These are phyloP conservation scores for Pteria penguin DNA, from an alignment of 2,888 invertebrate species.

Conservation along the genomic window DNA sequence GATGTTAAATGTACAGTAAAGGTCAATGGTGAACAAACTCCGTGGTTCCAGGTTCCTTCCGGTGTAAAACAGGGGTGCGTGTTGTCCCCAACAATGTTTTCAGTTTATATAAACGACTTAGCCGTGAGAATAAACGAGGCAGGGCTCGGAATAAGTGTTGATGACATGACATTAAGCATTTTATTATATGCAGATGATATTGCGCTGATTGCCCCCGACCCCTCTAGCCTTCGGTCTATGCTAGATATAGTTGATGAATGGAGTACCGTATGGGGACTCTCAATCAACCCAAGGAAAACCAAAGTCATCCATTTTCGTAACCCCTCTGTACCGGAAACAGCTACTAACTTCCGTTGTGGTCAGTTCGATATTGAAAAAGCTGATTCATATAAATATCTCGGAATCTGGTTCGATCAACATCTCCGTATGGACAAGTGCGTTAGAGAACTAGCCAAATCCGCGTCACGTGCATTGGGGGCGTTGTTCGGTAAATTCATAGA, in stretches of 20 bases:
- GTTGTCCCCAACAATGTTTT: slow-evolving; percentile 37
- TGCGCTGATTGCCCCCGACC: slow-evolving; percentile 14
- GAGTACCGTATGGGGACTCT: slow-evolving; percentile 28
- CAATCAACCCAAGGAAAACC: slow-evolving; percentile 20
- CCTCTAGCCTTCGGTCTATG: slow-evolving; percentile 6
- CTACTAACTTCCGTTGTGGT: neutral
- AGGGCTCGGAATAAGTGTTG: slow-evolving; percentile 26
- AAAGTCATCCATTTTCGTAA: neutral
- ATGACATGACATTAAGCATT: slow-evolving; percentile 18
- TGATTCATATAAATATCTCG: slow-evolving; percentile 37
- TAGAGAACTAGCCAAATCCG: slow-evolving; percentile 34
- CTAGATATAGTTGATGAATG: slow-evolving; percentile 5
- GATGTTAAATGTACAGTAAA: slow-evolving; percentile 1
- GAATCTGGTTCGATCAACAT: slow-evolving; percentile 41
- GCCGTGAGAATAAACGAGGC: slow-evolving; percentile 28
- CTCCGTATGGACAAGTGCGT: slow-evolving; percentile 4
- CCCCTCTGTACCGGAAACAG: neutral
- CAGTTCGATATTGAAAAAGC: neutral
- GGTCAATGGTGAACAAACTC: neutral
- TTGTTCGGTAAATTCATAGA: slow-evolving; percentile 9
- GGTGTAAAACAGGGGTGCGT: slow-evolving; percentile 26
- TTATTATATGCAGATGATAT: slow-evolving; percentile 28
- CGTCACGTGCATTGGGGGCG: slow-evolving; percentile 17
- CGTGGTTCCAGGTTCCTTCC: slow-evolving; percentile 7
- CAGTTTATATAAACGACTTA: slow-evolving; percentile 29